These are phyloP conservation scores for Steinernema hermaphroditum DNA, from an alignment of 2,888 invertebrate species.

Conservation along the genomic window DNA sequence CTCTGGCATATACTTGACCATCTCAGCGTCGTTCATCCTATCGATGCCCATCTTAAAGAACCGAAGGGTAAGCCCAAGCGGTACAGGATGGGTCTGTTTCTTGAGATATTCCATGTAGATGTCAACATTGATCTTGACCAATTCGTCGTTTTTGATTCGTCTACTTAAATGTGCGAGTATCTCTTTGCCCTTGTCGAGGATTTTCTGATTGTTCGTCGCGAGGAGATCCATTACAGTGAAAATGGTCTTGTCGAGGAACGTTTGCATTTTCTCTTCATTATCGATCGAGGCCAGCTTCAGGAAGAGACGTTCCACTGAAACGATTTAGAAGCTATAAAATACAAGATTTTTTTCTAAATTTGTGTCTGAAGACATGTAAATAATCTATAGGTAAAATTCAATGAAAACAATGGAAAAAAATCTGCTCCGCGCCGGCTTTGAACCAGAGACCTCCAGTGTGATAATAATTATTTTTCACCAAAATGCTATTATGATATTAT, in stretches of 20 bases:
- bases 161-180: neutral
- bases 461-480: too few species aligned
- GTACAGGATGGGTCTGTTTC: neutral
- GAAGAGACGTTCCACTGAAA: conserved; percentile 4
- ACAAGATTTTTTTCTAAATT: too few species aligned
- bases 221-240: neutral
- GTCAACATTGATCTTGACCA: neutral
- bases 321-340: too few species aligned
- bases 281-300: neutral
- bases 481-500: too few species aligned
- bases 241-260: neutral
- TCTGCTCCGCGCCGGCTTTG: too few species aligned
- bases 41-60: neutral
- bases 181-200: neutral
- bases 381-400: too few species aligned
- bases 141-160: neutral
- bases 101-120: neutral
- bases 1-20: neutral
- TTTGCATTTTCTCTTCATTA: neutral
- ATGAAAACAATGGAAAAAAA: too few species aligned
- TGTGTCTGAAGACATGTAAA: too few species aligned
- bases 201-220: neutral
- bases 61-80: neutral
- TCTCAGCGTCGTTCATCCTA: neutral
- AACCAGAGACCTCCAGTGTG: too few species aligned